Evolutionary conservation across 2,888 invertebrate genomes (phyloP).

Genomic region (Drosophila tanythrix): DNA sequence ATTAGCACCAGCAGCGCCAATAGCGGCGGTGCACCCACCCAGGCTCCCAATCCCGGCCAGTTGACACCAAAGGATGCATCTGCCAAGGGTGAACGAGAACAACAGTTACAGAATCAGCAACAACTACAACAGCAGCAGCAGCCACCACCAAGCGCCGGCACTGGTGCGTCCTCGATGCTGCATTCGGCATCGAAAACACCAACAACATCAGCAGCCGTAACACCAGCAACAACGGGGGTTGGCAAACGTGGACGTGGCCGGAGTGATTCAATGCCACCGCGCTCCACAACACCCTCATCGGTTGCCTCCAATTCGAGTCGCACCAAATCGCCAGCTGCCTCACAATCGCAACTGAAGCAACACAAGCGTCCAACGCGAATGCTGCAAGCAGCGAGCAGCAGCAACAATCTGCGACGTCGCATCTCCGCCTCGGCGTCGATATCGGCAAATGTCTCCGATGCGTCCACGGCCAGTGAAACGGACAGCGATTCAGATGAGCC

Average conservation of each 20-base stretch:
- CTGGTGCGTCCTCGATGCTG: conserved; percentile 5
- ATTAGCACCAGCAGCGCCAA: conserved; percentile 65
- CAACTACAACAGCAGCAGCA: conserved; percentile 31
- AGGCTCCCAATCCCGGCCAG: conserved; percentile 8
- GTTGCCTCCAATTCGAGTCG: conserved; percentile 88
- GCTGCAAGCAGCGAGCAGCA: conserved; percentile 59
- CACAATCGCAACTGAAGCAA: conserved; percentile 81
- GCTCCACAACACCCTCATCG: conserved; percentile 89
- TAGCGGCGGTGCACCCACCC: conserved; percentile 53
- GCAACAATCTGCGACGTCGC: conserved; percentile 84
- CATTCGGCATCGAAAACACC: conserved; percentile 37
- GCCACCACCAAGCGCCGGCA: conserved; percentile 14
- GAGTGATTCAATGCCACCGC: conserved; percentile 85
- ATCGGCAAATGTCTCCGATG: conserved; percentile 86
- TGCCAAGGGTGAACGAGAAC: conserved; percentile 13
- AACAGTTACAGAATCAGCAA: neutral
- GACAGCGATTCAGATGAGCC: conserved; percentile 86
- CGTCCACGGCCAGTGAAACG: conserved; percentile 87
- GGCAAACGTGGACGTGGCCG: conserved; percentile 86
- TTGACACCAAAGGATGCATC: conserved; percentile 27
- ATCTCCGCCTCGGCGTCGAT: conserved; percentile 70
- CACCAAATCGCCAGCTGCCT: conserved; percentile 88
- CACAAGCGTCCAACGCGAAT: conserved; percentile 85
- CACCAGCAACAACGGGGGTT: conserved; percentile 15
- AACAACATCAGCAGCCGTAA: conserved; percentile 15